Evolutionary conservation across 2,797 vertebrate species (phyloP).

Genomic region (Podarcis lilfordi): DNA sequence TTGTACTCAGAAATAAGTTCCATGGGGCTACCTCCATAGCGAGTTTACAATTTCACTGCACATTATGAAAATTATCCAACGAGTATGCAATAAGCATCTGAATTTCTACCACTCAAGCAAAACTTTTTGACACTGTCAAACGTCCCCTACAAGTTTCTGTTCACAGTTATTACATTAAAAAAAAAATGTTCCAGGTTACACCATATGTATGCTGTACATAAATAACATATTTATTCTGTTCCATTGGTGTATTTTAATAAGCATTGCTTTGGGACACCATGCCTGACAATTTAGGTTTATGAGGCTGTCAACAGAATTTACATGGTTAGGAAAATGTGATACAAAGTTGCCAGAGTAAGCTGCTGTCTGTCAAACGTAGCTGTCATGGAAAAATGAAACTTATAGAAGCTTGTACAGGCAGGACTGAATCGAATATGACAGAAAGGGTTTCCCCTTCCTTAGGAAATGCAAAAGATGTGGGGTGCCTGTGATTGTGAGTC

Average conservation of each 20-base stretch:
- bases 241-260: slow-evolving; percentile 82
- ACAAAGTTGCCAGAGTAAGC: slow-evolving; percentile 78
- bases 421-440: slow-evolving; percentile 45
- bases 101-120: not conserved
- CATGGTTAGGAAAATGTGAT: slow-evolving; percentile 83
- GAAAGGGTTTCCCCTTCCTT: slow-evolving; percentile 42
- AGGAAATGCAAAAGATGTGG: slow-evolving; percentile 6
- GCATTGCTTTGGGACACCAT: slow-evolving; percentile 79
- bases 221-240: slow-evolving; percentile 81
- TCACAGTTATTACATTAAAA: slow-evolving; percentile 32
- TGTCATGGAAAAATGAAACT: slow-evolving; percentile 81
- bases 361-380: slow-evolving; percentile 79
- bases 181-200: slow-evolving; percentile 26
- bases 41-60: too few species aligned
- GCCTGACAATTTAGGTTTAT: slow-evolving; percentile 84
- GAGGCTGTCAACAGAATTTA: slow-evolving; percentile 84
- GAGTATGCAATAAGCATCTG: not conserved
- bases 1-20: not conserved
- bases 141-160: slow-evolving; percentile 30
- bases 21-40: not conserved
- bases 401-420: slow-evolving; percentile 60
- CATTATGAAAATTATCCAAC: not conserved
- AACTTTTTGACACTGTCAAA: slow-evolving; percentile 31
- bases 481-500: not conserved
- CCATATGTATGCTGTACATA: slow-evolving; percentile 57